phyloP scores from a whole-genome alignment of 2,888 invertebrate genomes.

The Philonicus albiceps region DNA sequence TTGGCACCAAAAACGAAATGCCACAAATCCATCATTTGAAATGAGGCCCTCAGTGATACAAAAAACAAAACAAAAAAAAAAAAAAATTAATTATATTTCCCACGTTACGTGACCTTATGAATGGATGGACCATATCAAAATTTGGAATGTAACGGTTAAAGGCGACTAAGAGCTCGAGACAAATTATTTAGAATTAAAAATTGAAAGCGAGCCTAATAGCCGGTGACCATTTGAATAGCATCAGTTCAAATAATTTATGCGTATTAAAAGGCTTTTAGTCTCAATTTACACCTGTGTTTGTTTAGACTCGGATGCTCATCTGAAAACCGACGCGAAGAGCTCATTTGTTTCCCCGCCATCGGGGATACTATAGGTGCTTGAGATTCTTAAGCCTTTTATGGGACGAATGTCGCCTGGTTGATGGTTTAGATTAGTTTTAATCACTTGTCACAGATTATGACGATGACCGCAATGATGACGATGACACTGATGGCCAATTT shows the following conservation, averaged over 20 bases:
- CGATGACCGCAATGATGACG: background rate
- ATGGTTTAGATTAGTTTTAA: constrained; percentile 20
- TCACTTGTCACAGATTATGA: constrained; percentile 14
- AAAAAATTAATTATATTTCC: background rate
- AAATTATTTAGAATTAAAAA: background rate
- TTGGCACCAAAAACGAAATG: background rate
- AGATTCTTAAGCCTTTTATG: background rate
- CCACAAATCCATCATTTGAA: background rate
- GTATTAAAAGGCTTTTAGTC: background rate
- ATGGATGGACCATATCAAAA: background rate
- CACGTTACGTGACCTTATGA: background rate
- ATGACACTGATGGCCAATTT: background rate
- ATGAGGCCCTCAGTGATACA: background rate
- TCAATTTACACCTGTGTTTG: background rate
- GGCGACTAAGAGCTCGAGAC: background rate
- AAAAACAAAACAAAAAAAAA: too few species aligned
- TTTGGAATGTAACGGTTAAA: background rate
- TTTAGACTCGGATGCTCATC: background rate
- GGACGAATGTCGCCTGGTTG: background rate
- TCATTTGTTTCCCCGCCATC: background rate
- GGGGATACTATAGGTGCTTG: background rate
- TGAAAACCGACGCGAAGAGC: background rate
- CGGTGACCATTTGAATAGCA: background rate
- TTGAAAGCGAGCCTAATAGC: background rate
- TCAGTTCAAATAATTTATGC: background rate